These are phyloP conservation scores for Bembecia ichneumoniformis DNA, from an alignment of 2,888 invertebrate genomes.

Conservation along the genomic window DNA sequence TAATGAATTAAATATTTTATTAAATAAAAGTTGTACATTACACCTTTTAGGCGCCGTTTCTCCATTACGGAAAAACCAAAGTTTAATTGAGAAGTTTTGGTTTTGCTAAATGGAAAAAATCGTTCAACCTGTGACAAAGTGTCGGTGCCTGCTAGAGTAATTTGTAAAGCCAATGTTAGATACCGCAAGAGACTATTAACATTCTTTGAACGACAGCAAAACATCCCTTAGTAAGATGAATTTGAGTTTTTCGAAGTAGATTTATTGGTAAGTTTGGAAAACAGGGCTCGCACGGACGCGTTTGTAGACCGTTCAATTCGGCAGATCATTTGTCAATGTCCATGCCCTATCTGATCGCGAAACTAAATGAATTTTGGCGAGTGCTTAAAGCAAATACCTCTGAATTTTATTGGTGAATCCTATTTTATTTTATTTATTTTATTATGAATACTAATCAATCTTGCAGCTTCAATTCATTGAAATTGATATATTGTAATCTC, in stretches of 20 bases:
- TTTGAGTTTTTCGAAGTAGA: constrained; percentile 55
- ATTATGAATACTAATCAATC: no score
- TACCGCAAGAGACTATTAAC: neutral
- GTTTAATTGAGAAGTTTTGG: neutral
- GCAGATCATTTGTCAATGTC: constrained; percentile 54
- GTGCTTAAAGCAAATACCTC: constrained; percentile 10
- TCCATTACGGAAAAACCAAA: neutral
- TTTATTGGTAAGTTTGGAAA: constrained; percentile 43
- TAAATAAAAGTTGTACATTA: neutral
- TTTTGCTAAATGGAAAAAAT: neutral
- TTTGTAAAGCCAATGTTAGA: neutral
- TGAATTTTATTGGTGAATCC: neutral
- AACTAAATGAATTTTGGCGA: constrained; percentile 44
- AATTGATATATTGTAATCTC: no score
- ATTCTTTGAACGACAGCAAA: constrained; percentile 14
- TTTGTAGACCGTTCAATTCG: constrained; percentile 34
- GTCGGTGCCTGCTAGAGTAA: neutral
- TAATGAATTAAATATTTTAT: neutral
- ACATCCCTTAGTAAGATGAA: constrained; percentile 44
- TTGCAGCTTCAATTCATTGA: no score
- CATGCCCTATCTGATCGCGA: constrained; percentile 39
- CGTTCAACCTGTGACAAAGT: neutral
- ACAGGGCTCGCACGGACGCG: constrained; percentile 35
- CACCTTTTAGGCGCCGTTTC: neutral
- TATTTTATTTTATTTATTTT: no score